Conservation (phyloP, 2,113 vertebrate genomes). For the Strix aluco region DNA sequence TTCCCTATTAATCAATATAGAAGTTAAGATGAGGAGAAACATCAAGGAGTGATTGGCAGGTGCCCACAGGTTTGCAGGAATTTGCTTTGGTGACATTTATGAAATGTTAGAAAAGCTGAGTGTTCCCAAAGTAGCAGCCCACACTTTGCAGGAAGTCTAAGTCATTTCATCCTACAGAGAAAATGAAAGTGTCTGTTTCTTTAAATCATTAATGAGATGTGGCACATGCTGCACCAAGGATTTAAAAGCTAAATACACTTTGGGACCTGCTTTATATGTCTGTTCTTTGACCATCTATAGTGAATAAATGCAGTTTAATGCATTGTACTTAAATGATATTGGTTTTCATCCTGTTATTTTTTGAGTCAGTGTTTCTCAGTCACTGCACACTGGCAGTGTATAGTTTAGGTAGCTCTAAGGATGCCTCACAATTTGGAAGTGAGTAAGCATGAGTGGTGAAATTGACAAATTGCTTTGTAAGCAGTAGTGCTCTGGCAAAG, state of each 20-base stretch:
- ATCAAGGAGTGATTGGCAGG: neutral
- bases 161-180: neutral
- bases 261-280: neutral
- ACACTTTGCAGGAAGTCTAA: neutral
- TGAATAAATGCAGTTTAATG: neutral
- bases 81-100: neutral
- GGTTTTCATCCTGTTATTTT: neutral
- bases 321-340: neutral
- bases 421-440: neutral
- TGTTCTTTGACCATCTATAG: neutral
- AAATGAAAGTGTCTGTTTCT: neutral
- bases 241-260: neutral
- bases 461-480: neutral
- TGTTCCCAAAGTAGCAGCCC: neutral
- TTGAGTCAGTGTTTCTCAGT: neutral
- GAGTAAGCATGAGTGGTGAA: neutral
- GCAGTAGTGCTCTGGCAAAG: neutral
- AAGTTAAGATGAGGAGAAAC: neutral
- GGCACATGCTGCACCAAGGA: neutral
- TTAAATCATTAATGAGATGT: neutral
- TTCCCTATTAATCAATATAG: neutral
- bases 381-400: neutral
- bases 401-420: neutral
- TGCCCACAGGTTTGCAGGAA: neutral
- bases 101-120: neutral